phyloP scores from a whole-genome alignment of 2,888 invertebrate genomes.

The Habroteleia sp. region DNA sequence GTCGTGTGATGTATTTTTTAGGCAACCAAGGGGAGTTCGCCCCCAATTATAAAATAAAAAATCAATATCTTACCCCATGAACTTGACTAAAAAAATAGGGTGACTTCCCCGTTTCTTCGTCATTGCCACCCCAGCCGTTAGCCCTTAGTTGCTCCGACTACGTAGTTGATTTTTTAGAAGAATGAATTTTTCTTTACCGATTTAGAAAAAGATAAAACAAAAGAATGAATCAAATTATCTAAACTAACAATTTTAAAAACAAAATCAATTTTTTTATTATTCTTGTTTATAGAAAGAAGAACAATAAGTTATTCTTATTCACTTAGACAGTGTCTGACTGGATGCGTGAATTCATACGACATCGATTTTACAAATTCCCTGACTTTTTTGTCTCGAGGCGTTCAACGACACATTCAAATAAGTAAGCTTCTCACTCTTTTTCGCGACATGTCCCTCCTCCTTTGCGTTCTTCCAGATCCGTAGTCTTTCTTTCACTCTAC shows the following conservation, averaged over 20 bases:
- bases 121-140: conserved; percentile 72
- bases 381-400: conserved; percentile 75
- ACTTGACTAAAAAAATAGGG: conserved; percentile 76
- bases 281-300: too few relatives aligned
- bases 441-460: conserved; percentile 62
- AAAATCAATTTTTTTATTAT: too few relatives aligned
- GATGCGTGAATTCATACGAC: conserved; percentile 63
- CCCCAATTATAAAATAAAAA: conserved; percentile 81
- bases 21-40: conserved; percentile 79
- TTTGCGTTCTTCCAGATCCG: conserved; percentile 57
- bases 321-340: background rate
- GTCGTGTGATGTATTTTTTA: conserved; percentile 79
- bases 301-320: conserved; percentile 1
- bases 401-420: conserved; percentile 80
- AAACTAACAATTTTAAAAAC: too few relatives aligned
- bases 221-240: too few relatives aligned
- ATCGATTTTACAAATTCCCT: conserved; percentile 77
- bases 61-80: conserved; percentile 80
- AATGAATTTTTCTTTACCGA: conserved; percentile 55
- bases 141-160: conserved; percentile 68
- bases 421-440: conserved; percentile 73
- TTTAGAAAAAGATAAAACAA: conserved; percentile 35
- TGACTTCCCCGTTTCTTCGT: conserved; percentile 75
- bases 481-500: conserved; percentile 61
- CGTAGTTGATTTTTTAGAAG: conserved; percentile 72